Base-by-base conservation (phyloP, 2,113 vertebrate genomes). In the Mobula hypostoma region DNA sequence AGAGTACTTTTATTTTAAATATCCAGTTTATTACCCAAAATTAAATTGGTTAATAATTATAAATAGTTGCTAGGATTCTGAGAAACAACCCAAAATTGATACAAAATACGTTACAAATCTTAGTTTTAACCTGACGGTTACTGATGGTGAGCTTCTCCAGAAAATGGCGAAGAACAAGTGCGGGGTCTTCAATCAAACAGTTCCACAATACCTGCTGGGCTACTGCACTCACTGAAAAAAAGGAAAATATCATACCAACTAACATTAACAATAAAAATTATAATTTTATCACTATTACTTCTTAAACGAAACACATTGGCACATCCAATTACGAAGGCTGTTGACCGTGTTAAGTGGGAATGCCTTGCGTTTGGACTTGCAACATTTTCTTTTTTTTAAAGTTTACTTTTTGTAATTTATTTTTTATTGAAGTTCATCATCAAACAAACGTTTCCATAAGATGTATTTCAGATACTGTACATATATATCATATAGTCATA, bases 171-270 rank as follows among this genome's bases (percentile, higher is more conserved):
- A 99, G 97, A 94, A 99, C 98, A 0, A 99, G 98, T 0, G 99
- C 99, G 7, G 99, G 99, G 94, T 99, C 99, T 97, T 99, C 99
- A 95, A 99, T 99, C 58, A 99, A 96, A 94, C 99, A 99, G 96
- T 99, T 99, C 99, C 99, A 99, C 94, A 99, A 96, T 94, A 99
- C 98, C 96, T 99, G 99, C 95, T 99, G 98, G 82, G 99, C 99
- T 68, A 99, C 98, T 9, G 98, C 98, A 56, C 99, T 99, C 87
- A 99, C 99, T 99, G 94, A 14, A n/a, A 74, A 74, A 74, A 77
- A 94, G 95, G 87, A 96, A 88, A 95, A 95, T 95, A 70, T 58
- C 24, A 94, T 36, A 79, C 17, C 27, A 24, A 19, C 32, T 70
- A 36, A 70, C 17, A 14, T 70, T 70, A 12, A 11, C 11, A 70